Percentiles rank a stretch among this genome's conserved stretches.
Conservation (phyloP, 2,113 vertebrate genomes). For the Athene noctua region DNA sequence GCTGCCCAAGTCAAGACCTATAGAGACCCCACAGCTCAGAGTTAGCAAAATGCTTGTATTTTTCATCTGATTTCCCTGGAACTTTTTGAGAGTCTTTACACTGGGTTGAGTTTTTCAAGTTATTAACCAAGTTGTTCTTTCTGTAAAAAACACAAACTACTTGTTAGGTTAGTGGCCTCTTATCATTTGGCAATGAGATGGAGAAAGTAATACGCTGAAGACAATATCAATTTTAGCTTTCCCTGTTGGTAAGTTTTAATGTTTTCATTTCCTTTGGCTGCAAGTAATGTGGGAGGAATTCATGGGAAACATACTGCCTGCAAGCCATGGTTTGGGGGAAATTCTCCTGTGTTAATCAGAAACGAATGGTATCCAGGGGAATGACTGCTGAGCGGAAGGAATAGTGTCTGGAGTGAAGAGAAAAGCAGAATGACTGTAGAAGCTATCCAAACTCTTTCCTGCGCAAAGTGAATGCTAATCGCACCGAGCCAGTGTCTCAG, state of each 20-base stretch:
- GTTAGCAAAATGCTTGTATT: not conserved
- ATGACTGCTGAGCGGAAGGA: slow-evolving; percentile 15
- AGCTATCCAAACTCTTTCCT: not conserved
- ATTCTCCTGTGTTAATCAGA: not conserved
- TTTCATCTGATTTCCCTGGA: not conserved
- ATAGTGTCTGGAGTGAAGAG: not conserved
- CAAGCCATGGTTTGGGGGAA: not conserved
- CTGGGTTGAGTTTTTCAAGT: not conserved
- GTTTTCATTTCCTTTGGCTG: slow-evolving; percentile 3
- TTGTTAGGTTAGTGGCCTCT: not conserved
- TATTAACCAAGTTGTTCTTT: not conserved
- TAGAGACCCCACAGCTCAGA: not conserved
- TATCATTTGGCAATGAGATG: not conserved
- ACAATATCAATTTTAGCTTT: not conserved
- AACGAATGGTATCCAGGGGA: not conserved
- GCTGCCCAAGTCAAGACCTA: not conserved
- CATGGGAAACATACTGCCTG: not conserved
- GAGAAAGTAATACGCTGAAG: not conserved
- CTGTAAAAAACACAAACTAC: not conserved
- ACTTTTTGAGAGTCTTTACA: not conserved
- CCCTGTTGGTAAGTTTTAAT: not conserved
- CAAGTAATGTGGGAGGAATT: not conserved
- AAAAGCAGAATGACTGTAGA: not conserved
- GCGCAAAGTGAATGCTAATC: slow-evolving; percentile 22
- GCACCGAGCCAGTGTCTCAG: not conserved